phyloP scores from a whole-genome alignment of 1,140 invertebrate genomes.

The Drosophila ironensis region DNA sequence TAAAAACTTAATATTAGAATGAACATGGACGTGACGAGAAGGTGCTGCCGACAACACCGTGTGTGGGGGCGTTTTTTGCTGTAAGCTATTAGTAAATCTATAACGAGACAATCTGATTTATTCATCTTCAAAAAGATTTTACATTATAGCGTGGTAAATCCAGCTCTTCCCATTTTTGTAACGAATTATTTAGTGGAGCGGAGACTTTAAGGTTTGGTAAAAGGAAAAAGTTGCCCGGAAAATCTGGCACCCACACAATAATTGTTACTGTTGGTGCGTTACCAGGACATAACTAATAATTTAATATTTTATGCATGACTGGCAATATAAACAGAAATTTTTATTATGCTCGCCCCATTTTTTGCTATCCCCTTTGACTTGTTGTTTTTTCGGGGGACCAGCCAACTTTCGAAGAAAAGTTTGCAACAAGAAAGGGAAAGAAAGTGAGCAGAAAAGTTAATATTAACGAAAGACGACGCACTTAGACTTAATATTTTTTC shows the following conservation, averaged over 20 bases:
- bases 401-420: conserved; percentile 53
- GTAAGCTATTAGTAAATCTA: too few species aligned
- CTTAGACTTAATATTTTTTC: conserved; percentile 67
- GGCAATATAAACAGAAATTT: conserved; percentile 67
- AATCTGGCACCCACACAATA: conserved; percentile 1
- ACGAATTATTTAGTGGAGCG: too few species aligned
- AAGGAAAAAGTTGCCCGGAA: neutral
- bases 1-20: too few species aligned
- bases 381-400: conserved; percentile 23
- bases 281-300: conserved; percentile 74
- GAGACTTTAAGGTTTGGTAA: conserved; percentile 13
- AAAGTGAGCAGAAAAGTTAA: conserved; percentile 77
- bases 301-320: conserved; percentile 79
- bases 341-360: conserved; percentile 44
- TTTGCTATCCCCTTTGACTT: conserved; percentile 25
- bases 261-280: conserved; percentile 8
- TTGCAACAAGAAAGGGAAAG: conserved; percentile 45
- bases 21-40: too few species aligned
- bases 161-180: too few species aligned
- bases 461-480: conserved; percentile 74
- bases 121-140: too few species aligned
- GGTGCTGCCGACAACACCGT: too few species aligned
- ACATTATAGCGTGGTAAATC: too few species aligned
- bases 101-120: too few species aligned
- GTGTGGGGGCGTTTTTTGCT: too few species aligned